A percentile compares a stretch with the other conserved stretches of the same genome.
Conservation (phyloP, 2,888 invertebrate genomes). For the Netelia inedita region DNA sequence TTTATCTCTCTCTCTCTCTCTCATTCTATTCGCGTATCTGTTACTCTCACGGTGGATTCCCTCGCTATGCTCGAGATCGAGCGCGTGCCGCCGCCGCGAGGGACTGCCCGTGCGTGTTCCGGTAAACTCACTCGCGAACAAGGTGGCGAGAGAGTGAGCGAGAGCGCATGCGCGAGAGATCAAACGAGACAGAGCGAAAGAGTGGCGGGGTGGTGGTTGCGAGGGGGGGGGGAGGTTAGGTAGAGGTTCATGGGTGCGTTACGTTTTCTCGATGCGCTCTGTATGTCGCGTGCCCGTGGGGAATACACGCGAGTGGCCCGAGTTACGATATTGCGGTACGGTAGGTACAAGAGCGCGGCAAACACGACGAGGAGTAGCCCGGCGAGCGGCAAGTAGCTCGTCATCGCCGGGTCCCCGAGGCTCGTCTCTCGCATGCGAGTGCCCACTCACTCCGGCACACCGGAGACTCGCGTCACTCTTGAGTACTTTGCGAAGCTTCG, state of each 20-base stretch:
- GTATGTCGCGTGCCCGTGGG: constrained; percentile 66
- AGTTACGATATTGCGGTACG: constrained; percentile 52
- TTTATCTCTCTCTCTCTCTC: constrained; percentile 11
- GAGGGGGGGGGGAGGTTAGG: background rate
- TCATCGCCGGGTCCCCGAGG: constrained; percentile 57
- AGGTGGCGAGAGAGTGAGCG: constrained; percentile 26
- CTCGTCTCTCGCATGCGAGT: constrained; percentile 50
- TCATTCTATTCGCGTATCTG: background rate
- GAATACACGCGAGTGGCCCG: constrained; percentile 39
- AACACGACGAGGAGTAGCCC: constrained; percentile 19
- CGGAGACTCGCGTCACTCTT: constrained; percentile 41
- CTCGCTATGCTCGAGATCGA: constrained; percentile 38
- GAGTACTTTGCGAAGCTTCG: constrained; percentile 36
- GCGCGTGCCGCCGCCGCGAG: constrained; percentile 62
- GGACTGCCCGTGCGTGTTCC: constrained; percentile 46
- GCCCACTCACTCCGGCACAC: constrained; percentile 14
- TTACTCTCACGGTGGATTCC: constrained; percentile 22
- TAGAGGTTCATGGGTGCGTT: constrained; percentile 59
- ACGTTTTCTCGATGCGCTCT: constrained; percentile 64
- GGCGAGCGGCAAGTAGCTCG: constrained; percentile 55
- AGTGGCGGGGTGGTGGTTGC: background rate
- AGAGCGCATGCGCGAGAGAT: constrained; percentile 3
- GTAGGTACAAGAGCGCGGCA: constrained; percentile 1
- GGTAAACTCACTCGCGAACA: constrained; percentile 46
- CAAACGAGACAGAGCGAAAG: background rate